phyloP scores from a whole-genome alignment of 2,888 invertebrate genomes.

The Drosophila melanosoma region DNA sequence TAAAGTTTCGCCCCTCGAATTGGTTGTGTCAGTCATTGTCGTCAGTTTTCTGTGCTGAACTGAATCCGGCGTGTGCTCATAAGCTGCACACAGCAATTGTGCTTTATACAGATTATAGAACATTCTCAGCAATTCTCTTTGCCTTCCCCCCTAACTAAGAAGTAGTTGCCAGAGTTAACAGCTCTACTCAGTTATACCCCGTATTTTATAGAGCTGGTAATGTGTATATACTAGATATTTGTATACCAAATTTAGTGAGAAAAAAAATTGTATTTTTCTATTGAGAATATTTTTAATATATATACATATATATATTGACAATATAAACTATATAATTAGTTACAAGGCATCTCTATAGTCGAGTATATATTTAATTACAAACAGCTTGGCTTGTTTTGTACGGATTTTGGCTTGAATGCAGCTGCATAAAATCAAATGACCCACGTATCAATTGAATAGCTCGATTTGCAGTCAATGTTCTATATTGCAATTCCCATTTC shows the following conservation, averaged over 20 bases:
- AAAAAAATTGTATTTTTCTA: not conserved
- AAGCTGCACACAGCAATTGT: conserved; percentile 46
- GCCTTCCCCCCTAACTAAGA: conserved; percentile 9
- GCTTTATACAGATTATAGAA: conserved; percentile 65
- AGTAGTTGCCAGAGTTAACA: conserved; percentile 13
- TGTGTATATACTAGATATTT: not conserved
- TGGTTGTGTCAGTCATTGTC: conserved; percentile 43
- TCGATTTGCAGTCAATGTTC: conserved; percentile 65
- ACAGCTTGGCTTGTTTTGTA: not conserved
- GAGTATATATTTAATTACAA: not conserved
- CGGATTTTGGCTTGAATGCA: conserved; percentile 38
- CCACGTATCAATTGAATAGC: conserved; percentile 69
- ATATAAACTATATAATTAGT: not conserved
- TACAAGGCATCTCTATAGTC: not conserved
- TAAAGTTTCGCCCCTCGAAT: conserved; percentile 22
- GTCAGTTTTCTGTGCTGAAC: conserved; percentile 35
- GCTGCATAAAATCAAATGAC: conserved; percentile 71
- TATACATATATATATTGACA: not conserved
- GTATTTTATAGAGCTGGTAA: not conserved
- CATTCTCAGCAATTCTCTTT: conserved; percentile 57
- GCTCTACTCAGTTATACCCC: conserved; percentile 11
- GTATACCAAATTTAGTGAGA: not conserved
- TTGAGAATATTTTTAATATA: not conserved
- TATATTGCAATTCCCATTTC: conserved; percentile 46
- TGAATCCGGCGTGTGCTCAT: conserved; percentile 44